Conservation (phyloP, 2,797 vertebrate genomes). For the Xenentodon cancila region DNA sequence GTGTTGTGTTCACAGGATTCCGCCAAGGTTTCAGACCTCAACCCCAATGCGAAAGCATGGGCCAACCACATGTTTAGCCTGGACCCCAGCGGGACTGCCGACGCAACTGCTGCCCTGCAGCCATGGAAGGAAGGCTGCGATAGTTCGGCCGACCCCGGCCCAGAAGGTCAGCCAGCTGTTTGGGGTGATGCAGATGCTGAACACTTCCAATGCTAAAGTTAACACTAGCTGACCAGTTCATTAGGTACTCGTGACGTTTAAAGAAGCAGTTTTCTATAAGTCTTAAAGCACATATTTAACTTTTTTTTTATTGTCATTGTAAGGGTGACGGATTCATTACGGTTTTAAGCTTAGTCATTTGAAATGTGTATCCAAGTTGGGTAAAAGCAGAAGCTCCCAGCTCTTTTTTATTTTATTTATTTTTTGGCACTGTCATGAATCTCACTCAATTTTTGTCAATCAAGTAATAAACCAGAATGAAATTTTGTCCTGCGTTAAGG, state of each 20-base stretch:
- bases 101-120: constrained; percentile 85
- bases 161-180: constrained; percentile 63
- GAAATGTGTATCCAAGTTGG: too few relatives aligned
- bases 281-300: not conserved
- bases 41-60: constrained; percentile 99
- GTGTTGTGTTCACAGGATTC: constrained; percentile 85
- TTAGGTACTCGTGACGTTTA: not conserved
- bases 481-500: too few relatives aligned
- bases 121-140: constrained; percentile 89
- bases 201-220: too few relatives aligned
- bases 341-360: not conserved
- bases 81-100: constrained; percentile 86
- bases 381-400: too few relatives aligned
- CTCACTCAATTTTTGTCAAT: too few relatives aligned
- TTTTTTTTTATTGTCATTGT: not conserved
- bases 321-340: not conserved
- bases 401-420: too few relatives aligned
- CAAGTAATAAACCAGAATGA: too few relatives aligned
- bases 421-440: too few relatives aligned
- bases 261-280: not conserved
- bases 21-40: constrained; percentile 97
- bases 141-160: constrained; percentile 80
- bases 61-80: constrained; percentile 94
- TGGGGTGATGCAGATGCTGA: not conserved
- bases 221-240: too few relatives aligned